phyloP scores from a whole-genome alignment of 2,797 vertebrate species.

The Enteromius thamalakanensis region DNA sequence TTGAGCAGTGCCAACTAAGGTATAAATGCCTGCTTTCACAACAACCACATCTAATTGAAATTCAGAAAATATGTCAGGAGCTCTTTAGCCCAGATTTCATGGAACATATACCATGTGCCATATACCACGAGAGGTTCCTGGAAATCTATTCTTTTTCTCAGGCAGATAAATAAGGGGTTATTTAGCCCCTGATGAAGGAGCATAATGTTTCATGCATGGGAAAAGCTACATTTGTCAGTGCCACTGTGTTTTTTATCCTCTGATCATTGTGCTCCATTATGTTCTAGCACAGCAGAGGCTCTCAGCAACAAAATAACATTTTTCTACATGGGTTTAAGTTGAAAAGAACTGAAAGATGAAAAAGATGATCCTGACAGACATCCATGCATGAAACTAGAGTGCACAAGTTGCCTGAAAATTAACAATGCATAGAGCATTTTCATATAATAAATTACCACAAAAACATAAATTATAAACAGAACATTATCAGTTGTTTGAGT shows the following conservation, averaged over 20 bases:
- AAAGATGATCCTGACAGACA: neutral
- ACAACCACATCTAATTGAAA: conserved; percentile 64
- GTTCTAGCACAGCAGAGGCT: conserved; percentile 71
- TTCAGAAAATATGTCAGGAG: conserved; percentile 65
- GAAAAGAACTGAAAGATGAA: conserved; percentile 6
- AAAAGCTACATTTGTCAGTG: conserved; percentile 83
- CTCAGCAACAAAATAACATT: conserved; percentile 64
- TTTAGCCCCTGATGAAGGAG: conserved; percentile 77
- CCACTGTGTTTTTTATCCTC: conserved; percentile 73
- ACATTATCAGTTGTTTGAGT: neutral
- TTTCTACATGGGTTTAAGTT: conserved; percentile 51
- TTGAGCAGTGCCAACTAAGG: conserved; percentile 53
- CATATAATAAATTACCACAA: neutral
- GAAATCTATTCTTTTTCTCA: conserved; percentile 53
- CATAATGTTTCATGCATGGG: conserved; percentile 75
- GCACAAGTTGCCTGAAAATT: neutral
- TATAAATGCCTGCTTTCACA: conserved; percentile 60
- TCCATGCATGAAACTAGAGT: neutral
- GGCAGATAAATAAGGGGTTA: conserved; percentile 76
- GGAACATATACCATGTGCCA: conserved; percentile 70
- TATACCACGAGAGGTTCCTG: conserved; percentile 51
- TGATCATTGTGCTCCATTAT: conserved; percentile 78
- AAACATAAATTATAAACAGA: neutral
- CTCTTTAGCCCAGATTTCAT: conserved; percentile 74
- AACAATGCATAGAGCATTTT: neutral